Conservation (phyloP, 2,888 invertebrate genomes). For the Eretmocerus hayati region DNA sequence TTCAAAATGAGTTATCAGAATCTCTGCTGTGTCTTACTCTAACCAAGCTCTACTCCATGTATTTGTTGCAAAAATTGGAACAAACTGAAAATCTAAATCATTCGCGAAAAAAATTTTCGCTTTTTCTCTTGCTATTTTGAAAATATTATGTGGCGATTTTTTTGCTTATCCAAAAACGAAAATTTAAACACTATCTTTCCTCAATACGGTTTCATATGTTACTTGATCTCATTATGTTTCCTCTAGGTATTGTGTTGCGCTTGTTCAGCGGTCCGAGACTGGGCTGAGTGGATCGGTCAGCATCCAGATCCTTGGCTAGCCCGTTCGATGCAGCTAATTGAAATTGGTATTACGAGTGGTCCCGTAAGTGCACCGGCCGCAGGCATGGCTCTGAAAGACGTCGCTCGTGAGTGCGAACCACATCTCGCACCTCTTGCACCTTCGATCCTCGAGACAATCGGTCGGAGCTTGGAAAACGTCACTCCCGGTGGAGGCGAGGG, state of each 20-base stretch:
- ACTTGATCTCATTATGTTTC: not conserved
- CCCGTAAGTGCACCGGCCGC: conserved; percentile 68
- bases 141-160: not conserved
- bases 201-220: not conserved
- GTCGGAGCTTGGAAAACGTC: conserved; percentile 52
- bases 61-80: too few relatives aligned
- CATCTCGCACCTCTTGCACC: conserved; percentile 70
- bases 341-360: conserved; percentile 57
- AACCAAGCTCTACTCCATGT: too few relatives aligned
- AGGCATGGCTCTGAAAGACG: conserved; percentile 82
- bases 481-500: conserved; percentile 62
- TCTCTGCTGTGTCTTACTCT: too few relatives aligned
- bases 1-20: too few relatives aligned
- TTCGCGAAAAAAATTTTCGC: too few relatives aligned
- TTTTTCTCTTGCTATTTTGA: too few relatives aligned
- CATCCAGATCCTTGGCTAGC: conserved; percentile 60
- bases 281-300: conserved; percentile 77
- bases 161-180: not conserved
- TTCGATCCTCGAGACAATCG: conserved; percentile 62
- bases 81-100: not conserved
- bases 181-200: too few relatives aligned
- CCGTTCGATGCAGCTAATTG: conserved; percentile 62
- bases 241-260: conserved; percentile 37
- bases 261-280: conserved; percentile 56
- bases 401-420: conserved; percentile 72